These are phyloP conservation scores for Acropora yongei DNA, from an alignment of 64 coral and sea anemone genomes.

Conservation along the genomic window DNA sequence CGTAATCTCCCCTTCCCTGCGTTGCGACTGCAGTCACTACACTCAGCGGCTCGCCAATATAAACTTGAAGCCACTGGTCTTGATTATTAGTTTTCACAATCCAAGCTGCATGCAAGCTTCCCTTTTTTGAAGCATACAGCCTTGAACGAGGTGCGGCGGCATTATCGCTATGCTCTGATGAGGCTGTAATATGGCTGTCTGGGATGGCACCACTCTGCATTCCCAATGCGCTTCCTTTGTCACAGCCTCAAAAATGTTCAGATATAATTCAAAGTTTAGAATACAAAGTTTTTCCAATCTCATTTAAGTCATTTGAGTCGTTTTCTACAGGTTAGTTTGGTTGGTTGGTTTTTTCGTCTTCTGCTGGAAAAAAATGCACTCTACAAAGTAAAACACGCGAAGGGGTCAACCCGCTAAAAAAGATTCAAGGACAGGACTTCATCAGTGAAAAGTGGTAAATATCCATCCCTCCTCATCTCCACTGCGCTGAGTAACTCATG, in stretches of 20 bases:
- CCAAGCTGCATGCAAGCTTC: constrained; percentile 21
- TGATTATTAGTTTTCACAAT: neutral
- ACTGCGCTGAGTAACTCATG: too few relatives aligned
- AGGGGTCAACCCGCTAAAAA: too few relatives aligned
- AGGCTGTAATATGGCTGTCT: constrained; percentile 53
- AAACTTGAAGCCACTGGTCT: constrained; percentile 61
- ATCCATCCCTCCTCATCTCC: too few relatives aligned
- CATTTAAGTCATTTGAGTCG: too few relatives aligned
- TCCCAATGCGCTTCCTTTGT: neutral
- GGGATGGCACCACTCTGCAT: constrained; percentile 54
- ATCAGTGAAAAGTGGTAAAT: too few relatives aligned
- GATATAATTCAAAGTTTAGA: neutral
- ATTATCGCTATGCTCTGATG: neutral
- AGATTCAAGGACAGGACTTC: too few relatives aligned
- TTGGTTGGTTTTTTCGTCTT: too few relatives aligned
- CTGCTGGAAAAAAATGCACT: too few relatives aligned
- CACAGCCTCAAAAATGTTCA: neutral
- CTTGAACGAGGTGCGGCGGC: neutral
- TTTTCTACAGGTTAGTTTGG: too few relatives aligned
- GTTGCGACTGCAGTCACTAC: constrained; percentile 48
- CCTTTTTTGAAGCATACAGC: constrained; percentile 19
- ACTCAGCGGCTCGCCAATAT: constrained; percentile 9
- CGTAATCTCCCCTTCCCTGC: constrained; percentile 25
- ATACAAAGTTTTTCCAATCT: neutral
- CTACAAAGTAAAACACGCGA: too few relatives aligned